These are phyloP conservation scores for Orius laevigatus DNA, from an alignment of 1,140 invertebrate genomes.

Conservation along the genomic window DNA sequence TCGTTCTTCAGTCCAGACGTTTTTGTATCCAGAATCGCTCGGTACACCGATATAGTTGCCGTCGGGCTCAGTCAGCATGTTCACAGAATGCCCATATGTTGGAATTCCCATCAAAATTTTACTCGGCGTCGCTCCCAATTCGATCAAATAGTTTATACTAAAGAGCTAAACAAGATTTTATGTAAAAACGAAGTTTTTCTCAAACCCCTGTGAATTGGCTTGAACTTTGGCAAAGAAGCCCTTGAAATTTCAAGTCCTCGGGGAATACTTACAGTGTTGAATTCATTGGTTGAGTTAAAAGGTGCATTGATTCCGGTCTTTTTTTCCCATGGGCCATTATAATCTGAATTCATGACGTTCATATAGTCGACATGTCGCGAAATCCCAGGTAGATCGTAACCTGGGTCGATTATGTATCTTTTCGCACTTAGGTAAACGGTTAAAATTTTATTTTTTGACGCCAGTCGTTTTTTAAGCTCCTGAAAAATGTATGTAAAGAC, in stretches of 20 bases:
- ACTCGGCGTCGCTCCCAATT: conserved; percentile 46
- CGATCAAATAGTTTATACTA: conserved; percentile 57
- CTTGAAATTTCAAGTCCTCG: neutral
- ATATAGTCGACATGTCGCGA: conserved; percentile 61
- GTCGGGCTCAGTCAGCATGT: conserved; percentile 29
- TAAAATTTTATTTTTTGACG: conserved; percentile 39
- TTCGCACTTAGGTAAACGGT: conserved; percentile 61
- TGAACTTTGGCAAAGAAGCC: conserved; percentile 12
- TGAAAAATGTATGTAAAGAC: conserved; percentile 20
- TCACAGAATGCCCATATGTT: conserved; percentile 67
- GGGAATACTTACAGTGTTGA: neutral
- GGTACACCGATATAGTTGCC: conserved; percentile 30
- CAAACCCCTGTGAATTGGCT: too few relatives aligned
- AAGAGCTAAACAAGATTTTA: conserved; percentile 41
- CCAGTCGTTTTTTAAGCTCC: conserved; percentile 44
- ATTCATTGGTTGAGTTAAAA: conserved; percentile 5
- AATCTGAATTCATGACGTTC: conserved; percentile 82
- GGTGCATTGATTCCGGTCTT: conserved; percentile 53
- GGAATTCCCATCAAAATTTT: conserved; percentile 71
- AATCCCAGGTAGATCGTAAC: conserved; percentile 57
- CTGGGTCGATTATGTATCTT: conserved; percentile 47
- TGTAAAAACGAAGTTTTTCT: too few relatives aligned
- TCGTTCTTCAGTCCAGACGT: conserved; percentile 56
- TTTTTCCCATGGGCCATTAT: conserved; percentile 69
- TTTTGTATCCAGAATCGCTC: conserved; percentile 43